Conservation (phyloP, 2,888 invertebrate genomes). For the Drosophila colorata region DNA sequence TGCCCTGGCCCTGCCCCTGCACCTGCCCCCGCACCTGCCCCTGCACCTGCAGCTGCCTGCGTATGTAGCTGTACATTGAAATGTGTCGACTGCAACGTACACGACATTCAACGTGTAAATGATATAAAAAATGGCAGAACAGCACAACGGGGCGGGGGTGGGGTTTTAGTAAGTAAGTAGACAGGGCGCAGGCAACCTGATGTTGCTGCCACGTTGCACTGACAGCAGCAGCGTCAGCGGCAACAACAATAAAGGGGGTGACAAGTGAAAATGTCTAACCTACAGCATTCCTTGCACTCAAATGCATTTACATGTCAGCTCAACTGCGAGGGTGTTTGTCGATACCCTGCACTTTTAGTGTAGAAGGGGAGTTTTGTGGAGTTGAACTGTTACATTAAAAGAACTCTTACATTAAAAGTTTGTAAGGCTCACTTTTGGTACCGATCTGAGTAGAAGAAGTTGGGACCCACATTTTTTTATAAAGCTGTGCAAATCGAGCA, state of each 20-base stretch:
- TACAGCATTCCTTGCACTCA: conserved; percentile 48
- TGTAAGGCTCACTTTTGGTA: too few relatives aligned
- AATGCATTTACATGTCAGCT: conserved; percentile 51
- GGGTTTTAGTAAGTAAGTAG: not conserved
- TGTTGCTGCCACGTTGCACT: conserved; percentile 42
- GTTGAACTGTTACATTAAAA: too few relatives aligned
- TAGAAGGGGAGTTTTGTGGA: not conserved
- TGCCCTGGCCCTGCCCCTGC: not conserved
- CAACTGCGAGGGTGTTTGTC: conserved; percentile 29
- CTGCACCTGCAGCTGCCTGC: not conserved
- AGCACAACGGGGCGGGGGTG: not conserved
- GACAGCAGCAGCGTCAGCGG: conserved; percentile 36
- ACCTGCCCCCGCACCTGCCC: not conserved
- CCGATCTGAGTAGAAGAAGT: too few relatives aligned
- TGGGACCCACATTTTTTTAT: too few relatives aligned
- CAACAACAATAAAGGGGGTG: conserved; percentile 44
- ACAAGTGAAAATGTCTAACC: conserved; percentile 66
- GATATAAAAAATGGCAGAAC: conserved; percentile 63
- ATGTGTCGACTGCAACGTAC: conserved; percentile 51
- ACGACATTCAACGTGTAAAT: conserved; percentile 64
- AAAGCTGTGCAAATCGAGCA: too few relatives aligned
- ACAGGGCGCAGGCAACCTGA: conserved; percentile 26
- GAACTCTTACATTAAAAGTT: too few relatives aligned
- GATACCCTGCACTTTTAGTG: conserved; percentile 32
- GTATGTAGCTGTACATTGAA: conserved; percentile 26